Base-by-base conservation (phyloP, 1,140 invertebrate species). In the Drosophila malerkotliana region DNA sequence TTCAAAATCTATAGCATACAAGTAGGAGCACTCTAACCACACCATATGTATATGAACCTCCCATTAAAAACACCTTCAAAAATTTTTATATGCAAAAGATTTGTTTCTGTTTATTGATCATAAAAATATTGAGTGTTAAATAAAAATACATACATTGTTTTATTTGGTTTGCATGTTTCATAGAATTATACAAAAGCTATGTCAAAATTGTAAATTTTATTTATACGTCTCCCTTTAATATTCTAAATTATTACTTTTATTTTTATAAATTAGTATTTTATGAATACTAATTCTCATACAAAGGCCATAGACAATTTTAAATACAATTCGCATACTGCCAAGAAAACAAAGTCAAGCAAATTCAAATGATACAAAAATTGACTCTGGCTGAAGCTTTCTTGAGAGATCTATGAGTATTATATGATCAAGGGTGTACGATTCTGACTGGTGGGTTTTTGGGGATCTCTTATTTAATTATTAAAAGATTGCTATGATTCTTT, bases 131-230 rank as follows among this genome's bases (percentile, higher is more conserved):
- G 60, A 73, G 60, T 61, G 59, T 30, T 61, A 47, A 76, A 59
- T 55, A 41, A 74, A 32, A 72, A 30, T 56, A 60, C 51, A 73
- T 41, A 61, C 18, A 71, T 69, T 58, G 39, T 53, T 63, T 51
- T 67, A 67, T 64, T 78, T 59, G 54, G 63, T 62, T 72, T 64
- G 59, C 45, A 71, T 67, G 28, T 58, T 64, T 53, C 32, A 60
- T 74, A 76, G 58, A 72, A 62, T 79, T 87, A 88, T 87, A 88
- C 67, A 87, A 87, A 87, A 88, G 83, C 83, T 83, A 79, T 63
- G 45, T 34, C 41, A 68, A 82, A 61, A 45, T 76, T 82, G 79
- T 83, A 81, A 53, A 87, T 69, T 87, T 78, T 51, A 45, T 73
- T 75, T 87, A 55, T 60, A 51, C 48, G 56, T 67, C 21, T 14